Base-by-base conservation (phyloP, 2,797 vertebrate species). In the Alcedo quadribrachys region DNA sequence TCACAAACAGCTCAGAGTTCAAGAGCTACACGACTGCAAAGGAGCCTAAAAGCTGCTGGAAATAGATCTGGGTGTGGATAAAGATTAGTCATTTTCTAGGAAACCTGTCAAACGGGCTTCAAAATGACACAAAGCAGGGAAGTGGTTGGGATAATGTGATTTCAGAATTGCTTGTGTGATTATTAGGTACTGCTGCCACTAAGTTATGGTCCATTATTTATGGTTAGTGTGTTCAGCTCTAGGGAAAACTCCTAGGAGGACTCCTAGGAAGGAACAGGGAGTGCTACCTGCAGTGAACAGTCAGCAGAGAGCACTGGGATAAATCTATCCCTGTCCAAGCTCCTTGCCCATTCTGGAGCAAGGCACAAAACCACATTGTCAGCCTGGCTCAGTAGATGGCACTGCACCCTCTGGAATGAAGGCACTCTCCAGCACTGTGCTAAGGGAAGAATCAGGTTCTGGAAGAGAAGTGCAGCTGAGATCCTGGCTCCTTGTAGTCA, bases 331-430 rank as follows among this genome's bases (percentile, higher is more conserved):
- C 51, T 0, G 7, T 24, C 19, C 10, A 20, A 18, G 46, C 37
- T 33, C 5, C 8, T 12, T 32, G 42, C 50, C 0, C 7, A 0
- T 24, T 61, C 20, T n/a, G 40, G 54, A 66, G 55, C 21, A 54
- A 76, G 46, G 27, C 11, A 21, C 32, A 15, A 32, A 43, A 9
- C 1, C 30, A n/a, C 14, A 1, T 11, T 32, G 84, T 20, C 61
- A 21, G 79, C 53, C 89, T 67, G 45, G 2, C 28, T 20, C 33
- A 45, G 92, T 65, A 95, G 95, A 61, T 96, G 95, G 95, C 95
- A 96, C 89, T 90, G 65, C 91, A 45, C 50, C 66, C 94, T 82
- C 78, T 93, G 75, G 43, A 51, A 68, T 94, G 92, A 46, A 65
- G n/a, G n/a, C 46, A 4, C 1, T n/a, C 54, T 53, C 33, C 81